Evolutionary conservation across 2,113 vertebrate species (phyloP), one percentile per base, ranked within the genome.

Genomic region (Cairina moschata): DNA sequence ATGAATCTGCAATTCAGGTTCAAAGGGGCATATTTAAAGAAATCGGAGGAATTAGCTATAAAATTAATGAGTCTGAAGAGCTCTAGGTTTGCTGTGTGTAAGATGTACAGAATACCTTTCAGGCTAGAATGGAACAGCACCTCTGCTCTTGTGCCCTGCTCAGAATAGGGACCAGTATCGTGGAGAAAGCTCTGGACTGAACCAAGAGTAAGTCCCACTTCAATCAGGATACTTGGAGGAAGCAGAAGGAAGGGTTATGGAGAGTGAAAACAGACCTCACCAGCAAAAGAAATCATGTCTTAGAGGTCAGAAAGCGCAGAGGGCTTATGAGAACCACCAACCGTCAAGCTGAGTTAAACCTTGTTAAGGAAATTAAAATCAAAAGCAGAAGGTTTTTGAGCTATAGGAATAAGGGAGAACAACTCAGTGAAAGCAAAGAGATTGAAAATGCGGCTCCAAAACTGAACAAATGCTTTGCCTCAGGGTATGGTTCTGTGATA

Each of bases 341-440:
- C 32, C 83, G 44, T 90, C 91, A 90, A 76, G 55, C 21, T 80
- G 71, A 54, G 71, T 63, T 92, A 86, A 91, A 83, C 17, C 28
- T 73, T 74, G 71, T n/a, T 62, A 73, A 90, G 59, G 67, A 96
- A 95, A 94, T 91, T 36, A 88, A 93, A 95, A 92, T 79, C 17
- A 85, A 84, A 91, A 85, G 23, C 86, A 96, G 81, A 82, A 8
- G 11, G 22, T 8, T 86, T 91, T 96, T 80, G 73, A 78, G 36
- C 42, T 60, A 73, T 54, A 91, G 31, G 34, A 95, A 68, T 9
- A 65, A 16, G 46, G 87, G 32, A 69, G 71, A 85, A 76, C 46
- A 81, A 72, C 56, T 65, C 77, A 71, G 54, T 0, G 4, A 91
- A 54, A 85, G 52, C 28, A 84, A 18, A 15, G 62, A 78, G 66